Base-by-base conservation (phyloP, 2,888 invertebrate genomes). In the Campoplex nolae region DNA sequence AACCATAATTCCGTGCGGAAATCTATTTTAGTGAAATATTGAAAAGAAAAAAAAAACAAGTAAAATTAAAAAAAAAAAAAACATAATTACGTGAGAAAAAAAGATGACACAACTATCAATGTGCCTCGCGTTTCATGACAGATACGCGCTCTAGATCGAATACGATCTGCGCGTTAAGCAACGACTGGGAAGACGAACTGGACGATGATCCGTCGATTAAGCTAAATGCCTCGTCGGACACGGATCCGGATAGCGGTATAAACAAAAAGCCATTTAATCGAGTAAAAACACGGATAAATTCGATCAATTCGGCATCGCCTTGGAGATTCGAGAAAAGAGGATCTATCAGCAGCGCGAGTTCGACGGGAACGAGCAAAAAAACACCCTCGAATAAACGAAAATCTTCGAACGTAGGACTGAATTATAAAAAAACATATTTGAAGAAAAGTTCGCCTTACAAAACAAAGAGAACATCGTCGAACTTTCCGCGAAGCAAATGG, bases 81-180 rank as follows among this genome's bases (percentile, higher is more conserved):
- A 71, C 87, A 80, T 51, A 45, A 88, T 48, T 78, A 74, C 83
- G 74, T 68, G 75, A 80, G 85, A 88, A 79, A 80, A 89, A 89
- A 89, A 85, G 90, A 90, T 90, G 89, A 91, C 89, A 87, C 88
- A 83, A 88, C 85, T 85, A 89, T 89, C 88, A 88, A 83, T 90
- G 90, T 90, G 89, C 89, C 88, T 91, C 92, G 92, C 92, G 92
- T 93, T 93, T 93, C 91, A 92, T 91, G 90, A 92, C 93, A 93
- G 93, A 93, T 93, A 87, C 90, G 88, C 91, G 89, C 88, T 87
- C 89, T 91, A 91, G 90, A 92, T 91, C 91, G 90, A 91, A 92
- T 89, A 89, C 91, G 83, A 90, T 90, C 92, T 90, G 88, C 92
- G 90, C 90, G 88, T 89, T 93, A 90, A 91, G 89, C 90, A 89